Evolutionary conservation across 2,113 vertebrate genomes (phyloP).

Genomic region (Gopherus evgoodei): DNA sequence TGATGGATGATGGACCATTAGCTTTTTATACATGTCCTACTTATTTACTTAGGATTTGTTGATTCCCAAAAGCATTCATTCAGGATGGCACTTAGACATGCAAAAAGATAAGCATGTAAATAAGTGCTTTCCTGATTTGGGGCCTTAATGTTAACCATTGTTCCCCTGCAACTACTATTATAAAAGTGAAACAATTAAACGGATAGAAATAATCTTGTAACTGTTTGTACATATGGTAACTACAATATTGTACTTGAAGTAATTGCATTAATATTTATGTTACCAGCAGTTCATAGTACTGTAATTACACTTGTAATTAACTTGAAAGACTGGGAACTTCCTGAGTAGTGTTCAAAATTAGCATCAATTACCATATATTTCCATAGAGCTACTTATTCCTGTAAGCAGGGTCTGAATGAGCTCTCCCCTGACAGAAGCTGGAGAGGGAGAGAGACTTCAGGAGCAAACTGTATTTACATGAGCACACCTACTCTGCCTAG

Average conservation of each 20-base stretch:
- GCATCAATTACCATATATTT: neutral
- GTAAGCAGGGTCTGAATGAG: no score
- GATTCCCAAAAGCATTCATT: neutral
- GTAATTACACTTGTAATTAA: conserved; percentile 4
- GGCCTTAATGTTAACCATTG: neutral
- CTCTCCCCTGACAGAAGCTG: no score
- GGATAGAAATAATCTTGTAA: conserved; percentile 19
- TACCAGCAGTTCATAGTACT: neutral
- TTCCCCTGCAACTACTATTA: neutral
- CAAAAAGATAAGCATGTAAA: neutral
- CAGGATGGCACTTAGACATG: neutral
- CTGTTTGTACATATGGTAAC: neutral
- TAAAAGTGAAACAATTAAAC: conserved; percentile 35
- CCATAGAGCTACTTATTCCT: neutral
- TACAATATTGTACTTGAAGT: neutral
- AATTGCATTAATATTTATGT: conserved; percentile 46
- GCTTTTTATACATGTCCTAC: neutral
- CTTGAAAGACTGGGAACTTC: neutral
- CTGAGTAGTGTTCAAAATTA: conserved; percentile 20
- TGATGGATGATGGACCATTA: neutral
- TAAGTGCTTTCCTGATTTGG: neutral
- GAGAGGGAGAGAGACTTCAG: no score
- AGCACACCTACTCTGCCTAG: no score
- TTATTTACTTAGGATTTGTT: neutral
- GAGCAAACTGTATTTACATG: no score